phyloP scores from a whole-genome alignment of 2,888 invertebrate genomes.

The Rhagonycha fulva region DNA sequence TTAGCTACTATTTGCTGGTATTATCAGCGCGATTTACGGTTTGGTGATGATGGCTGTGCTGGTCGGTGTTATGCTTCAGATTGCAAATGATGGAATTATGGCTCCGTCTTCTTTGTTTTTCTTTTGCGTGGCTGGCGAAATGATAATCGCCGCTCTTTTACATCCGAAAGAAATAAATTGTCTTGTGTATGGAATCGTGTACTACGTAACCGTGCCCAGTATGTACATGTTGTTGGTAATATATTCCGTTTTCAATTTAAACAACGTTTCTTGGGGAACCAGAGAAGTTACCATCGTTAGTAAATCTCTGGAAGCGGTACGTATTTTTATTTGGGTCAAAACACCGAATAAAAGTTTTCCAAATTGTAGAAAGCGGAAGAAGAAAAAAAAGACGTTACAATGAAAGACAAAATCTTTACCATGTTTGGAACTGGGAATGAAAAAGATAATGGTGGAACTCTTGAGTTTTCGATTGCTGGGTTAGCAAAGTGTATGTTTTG shows the following conservation, averaged over 20 bases:
- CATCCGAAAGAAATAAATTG: slow-evolving; percentile 83
- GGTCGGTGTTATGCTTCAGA: slow-evolving; percentile 78
- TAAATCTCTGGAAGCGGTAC: slow-evolving; percentile 33
- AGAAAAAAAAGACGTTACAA: slow-evolving; percentile 77
- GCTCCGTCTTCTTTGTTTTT: slow-evolving; percentile 88
- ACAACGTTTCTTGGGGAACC: slow-evolving; percentile 94
- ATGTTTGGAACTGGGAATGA: slow-evolving; percentile 41
- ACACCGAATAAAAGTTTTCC: not conserved
- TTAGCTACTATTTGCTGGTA: slow-evolving; percentile 72
- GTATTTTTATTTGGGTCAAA: slow-evolving; percentile 6
- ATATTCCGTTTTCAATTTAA: slow-evolving; percentile 90
- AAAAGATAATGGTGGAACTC: slow-evolving; percentile 55
- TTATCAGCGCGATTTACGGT: slow-evolving; percentile 78
- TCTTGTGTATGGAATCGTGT: slow-evolving; percentile 75
- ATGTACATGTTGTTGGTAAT: slow-evolving; percentile 93
- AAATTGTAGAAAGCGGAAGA: slow-evolving; percentile 57
- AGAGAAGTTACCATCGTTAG: slow-evolving; percentile 67
- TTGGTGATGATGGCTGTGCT: slow-evolving; percentile 88
- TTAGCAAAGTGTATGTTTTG: slow-evolving; percentile 62
- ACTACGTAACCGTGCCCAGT: slow-evolving; percentile 90
- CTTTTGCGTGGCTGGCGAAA: slow-evolving; percentile 70
- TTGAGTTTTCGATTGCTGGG: slow-evolving; percentile 59
- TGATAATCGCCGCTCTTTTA: slow-evolving; percentile 67
- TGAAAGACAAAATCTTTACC: slow-evolving; percentile 45
- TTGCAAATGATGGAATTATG: slow-evolving; percentile 75